Base-by-base conservation (phyloP, 1,140 invertebrate species). In the Heliothis subflexa region DNA sequence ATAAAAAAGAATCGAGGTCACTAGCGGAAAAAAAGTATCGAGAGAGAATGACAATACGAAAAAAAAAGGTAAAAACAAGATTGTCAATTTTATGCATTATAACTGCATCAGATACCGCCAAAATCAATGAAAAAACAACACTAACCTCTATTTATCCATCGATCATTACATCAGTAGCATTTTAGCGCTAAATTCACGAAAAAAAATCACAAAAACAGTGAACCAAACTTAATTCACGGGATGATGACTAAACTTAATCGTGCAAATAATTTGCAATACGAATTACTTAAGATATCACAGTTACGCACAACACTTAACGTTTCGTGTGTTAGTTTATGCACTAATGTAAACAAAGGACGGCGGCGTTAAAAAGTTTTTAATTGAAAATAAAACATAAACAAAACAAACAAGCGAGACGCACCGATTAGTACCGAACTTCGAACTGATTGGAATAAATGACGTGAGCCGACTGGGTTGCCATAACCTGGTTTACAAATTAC, bases 301-400 rank as follows among this genome's bases (percentile, higher is more conserved):
- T 18, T 40, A 49, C 28, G 40, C 79, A 81, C 74, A 78, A 81
- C 79, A 73, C 79, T 62, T 11, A 45, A 68, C 47, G 21, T 64
- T 64, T 33, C 14, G 64, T 21, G 25, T 73, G 52, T 54, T 72
- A 72, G 16, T 72, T 73, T 64, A 14, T 64, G 45, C 64, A 72
- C 21, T 64, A 62, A 71, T 73, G 54, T 78, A 72, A 74, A 75
- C 73, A 79, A 79, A 74, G 21, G 62, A 74, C 45, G 50, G 61
- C 21, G 18, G 52, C 49, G 73, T 62, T 64, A 64, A n/a, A 81
- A 82, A 78, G 66, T 78, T 76, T 82, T 68, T 68, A 54, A 33
- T 50, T 73, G 72, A 80, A 74, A 83, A 70, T 81, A 80, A 80
- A 85, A 85, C 70, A 81, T 89, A 89, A 89, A 89, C 84, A 89